Evolutionary conservation across 2,113 vertebrate species (phyloP), one percentile per base, ranked within the genome.

Genomic region (Brachypodius melanocephalos): DNA sequence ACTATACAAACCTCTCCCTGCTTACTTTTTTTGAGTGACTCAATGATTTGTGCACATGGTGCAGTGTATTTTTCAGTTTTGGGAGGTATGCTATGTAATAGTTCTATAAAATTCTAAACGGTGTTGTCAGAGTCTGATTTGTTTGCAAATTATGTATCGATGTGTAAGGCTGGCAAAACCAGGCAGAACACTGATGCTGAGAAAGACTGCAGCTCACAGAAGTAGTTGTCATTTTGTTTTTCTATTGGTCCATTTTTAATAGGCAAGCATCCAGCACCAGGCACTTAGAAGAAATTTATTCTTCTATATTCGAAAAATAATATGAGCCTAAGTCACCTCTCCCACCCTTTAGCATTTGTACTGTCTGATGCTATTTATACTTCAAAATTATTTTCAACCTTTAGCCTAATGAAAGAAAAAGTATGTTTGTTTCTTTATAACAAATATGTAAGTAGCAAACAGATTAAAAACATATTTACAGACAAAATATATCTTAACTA

Each of bases 371-470:
- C 34, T 76, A 26, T 76, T 89, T 90, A 67, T 48, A 34, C 38
- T 83, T 85, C 45, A 92, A 75, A 52, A 88, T 72, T 11, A 83
- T 88, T 93, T 95, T 94, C 52, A 90, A 71, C 82, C 43, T 95
- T 94, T 91, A 92, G 26, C 54, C 63, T 86, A 74, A 85, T 80
- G 87, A 74, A 94, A 87, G 19, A 73, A 79, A 65, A 89, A 73
- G 6, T 34, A 29, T 73, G 21, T n/a, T 84, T 63, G 8, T 66
- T 88, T 85, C 89, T 96, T 52, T 49, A 28, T 58, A 80, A 31
- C 16, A 93, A 96, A 54, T 49, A 85, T 43, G 10, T 48, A 92
- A 78, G 38, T 66, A 58, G 22, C 57, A 77, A 83, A 68, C 38
- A 85, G 77, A 69, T 89, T 90, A 86, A 79, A 93, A 86, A 46